A percentile compares a stretch with the other conserved stretches of the same genome.
Evolutionary conservation across 2,797 vertebrate genomes (phyloP).

Genomic region (Poecile montanus): DNA sequence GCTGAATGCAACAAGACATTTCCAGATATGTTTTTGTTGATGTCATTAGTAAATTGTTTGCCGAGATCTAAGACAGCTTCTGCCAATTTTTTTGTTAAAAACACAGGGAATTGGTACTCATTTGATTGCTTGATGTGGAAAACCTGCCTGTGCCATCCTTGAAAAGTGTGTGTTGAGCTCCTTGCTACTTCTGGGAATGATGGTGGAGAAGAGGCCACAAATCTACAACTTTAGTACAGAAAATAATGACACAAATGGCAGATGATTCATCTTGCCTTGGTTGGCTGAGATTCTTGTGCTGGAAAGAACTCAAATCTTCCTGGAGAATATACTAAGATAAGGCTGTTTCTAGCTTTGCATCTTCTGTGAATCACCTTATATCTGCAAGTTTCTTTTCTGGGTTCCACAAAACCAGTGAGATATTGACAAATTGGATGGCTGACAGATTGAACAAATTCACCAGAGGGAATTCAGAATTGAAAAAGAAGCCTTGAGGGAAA

Average conservation of each 20-base stretch:
- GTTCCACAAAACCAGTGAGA: slow-evolving; percentile 1
- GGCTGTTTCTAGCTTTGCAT: background rate
- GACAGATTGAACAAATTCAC: background rate
- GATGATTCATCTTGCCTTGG: background rate
- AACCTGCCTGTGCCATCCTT: background rate
- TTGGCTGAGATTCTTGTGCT: background rate
- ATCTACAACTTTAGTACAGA: background rate
- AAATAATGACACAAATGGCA: slow-evolving; percentile 38
- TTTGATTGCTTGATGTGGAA: background rate
- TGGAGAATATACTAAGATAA: background rate
- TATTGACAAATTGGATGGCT: slow-evolving; percentile 3
- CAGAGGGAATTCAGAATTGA: background rate
- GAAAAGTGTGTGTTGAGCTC: background rate
- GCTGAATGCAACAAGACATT: background rate
- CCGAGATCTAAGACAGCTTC: background rate
- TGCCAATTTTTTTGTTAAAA: background rate
- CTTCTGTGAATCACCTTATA: background rate
- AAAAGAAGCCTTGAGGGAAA: slow-evolving; percentile 11
- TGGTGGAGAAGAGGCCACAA: background rate
- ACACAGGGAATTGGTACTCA: background rate
- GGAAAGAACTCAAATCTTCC: slow-evolving; percentile 3
- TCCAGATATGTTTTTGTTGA: background rate
- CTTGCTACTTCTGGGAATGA: background rate
- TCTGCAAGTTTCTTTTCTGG: background rate
- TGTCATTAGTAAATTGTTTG: background rate